Base-by-base conservation (phyloP, 2,888 invertebrate genomes). In the Lithophane socia region DNA sequence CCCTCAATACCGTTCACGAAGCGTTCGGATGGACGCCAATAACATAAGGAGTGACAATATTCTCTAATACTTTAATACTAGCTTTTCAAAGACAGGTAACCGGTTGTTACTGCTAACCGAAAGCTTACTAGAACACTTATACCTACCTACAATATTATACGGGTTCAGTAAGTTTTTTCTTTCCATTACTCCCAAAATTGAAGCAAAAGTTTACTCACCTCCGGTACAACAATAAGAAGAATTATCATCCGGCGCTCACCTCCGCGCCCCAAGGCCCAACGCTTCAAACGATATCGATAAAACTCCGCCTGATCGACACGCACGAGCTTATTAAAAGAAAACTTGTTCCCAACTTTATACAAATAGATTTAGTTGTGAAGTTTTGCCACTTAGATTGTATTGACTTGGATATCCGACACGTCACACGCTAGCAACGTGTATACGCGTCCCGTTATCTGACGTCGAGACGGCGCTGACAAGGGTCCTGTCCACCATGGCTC, bases 351-450 rank as follows among this genome's bases (percentile, higher is more conserved):
- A 83, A 83, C 72, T 83, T 82, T 49, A 65, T 29, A 75, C 75
- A 72, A 82, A 80, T 71, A 83, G 77, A 80, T 83, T 80, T 73
- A 73, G 77, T 83, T 69, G 75, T 63, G 54, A 80, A 73, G 72
- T 83, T 83, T 83, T 24, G 52, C 44, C 44, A 60, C 75, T 52
- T 16, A 29, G 56, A 56, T 58, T 37, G 64, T 56, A 79, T 73
- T 64, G 83, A 74, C 75, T 44, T 67, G 66, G 79, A 79, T 69
- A 84, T 66, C 29, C 70, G 54, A 71, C 54, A 44, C 63, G 73
- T 63, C 24, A 71, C 66, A 56, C 63, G 73, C 37, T n/a, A 29
- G 49, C 65, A 49, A 29, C 56, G 61, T 69, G 68, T 65, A 37
- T 60, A 44, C n/a, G 29, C 67, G 82, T 24, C 72, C 37, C 76